Evolutionary conservation across 2,113 vertebrate species (phyloP), one percentile per base, ranked within the genome.

Genomic region (Brachyhypopomus gauderio): DNA sequence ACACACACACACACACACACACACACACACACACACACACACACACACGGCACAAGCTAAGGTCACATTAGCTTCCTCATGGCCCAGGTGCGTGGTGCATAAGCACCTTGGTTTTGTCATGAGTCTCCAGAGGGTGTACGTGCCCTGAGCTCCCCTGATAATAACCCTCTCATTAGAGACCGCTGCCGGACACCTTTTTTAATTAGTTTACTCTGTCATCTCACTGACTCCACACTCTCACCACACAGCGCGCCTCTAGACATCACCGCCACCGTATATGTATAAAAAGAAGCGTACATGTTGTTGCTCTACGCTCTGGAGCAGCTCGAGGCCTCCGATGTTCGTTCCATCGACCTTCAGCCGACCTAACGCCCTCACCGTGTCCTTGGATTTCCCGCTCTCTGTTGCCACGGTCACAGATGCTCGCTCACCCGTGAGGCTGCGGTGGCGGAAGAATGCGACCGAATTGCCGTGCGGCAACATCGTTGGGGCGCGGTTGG

Each of bases 121-220:
- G 27, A 84, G 84, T 85, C 88, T 79, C 87, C 83, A 81, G 86
- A 60, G 55, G 86, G 89, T 87, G 82, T 88, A 83, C 69, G 85
- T 89, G 89, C 76, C 86, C 83, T 85, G 88, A 86, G 80, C 89
- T 90, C 90, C 89, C 89, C 89, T 84, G 86, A 91, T 88, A 90
- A 87, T 88, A 92, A 91, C 85, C 88, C 86, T 64, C 90, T 93
- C 91, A 90, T 92, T 92, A 93, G 87, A 85, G 85, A 73, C 89
- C 36, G 88, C 90, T 92, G 30, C 71, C 8, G 89, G 90, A 85
- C 85, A 91, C 89, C 86, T 88, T 92, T 89, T 90, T 89, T 80
- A 92, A 93, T 93, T 92, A 88, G 89, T 92, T 92, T 91, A 89
- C 90, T 90, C 90, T 90, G 89, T 85, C 84, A 81, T 90, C 84